These are phyloP conservation scores for Diadromus collaris DNA, from an alignment of 2,888 invertebrate species.

Conservation along the genomic window DNA sequence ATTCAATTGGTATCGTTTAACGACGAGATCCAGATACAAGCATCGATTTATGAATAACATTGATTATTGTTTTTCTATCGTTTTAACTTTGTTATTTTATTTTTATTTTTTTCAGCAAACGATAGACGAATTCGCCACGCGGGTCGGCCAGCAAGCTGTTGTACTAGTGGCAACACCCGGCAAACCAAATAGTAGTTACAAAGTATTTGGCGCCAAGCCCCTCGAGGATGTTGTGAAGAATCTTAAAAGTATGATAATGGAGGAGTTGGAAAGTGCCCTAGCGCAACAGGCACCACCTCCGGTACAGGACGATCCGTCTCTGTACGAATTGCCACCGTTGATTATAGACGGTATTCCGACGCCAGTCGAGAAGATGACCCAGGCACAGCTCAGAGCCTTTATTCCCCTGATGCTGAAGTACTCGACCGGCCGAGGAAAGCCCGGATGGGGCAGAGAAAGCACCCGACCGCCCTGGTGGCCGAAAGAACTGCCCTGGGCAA, in stretches of 20 bases:
- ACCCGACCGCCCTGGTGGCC: slow-evolving; percentile 99
- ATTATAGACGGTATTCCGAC: slow-evolving; percentile 99
- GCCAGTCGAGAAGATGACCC: slow-evolving; percentile 99
- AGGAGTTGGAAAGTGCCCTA: slow-evolving; percentile 95
- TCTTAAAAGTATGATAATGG: slow-evolving; percentile 95
- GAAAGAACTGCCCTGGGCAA: slow-evolving; percentile 98
- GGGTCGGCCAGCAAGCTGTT: slow-evolving; percentile 98
- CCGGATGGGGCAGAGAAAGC: slow-evolving; percentile 98
- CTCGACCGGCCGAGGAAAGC: slow-evolving; percentile 97
- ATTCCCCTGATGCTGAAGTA: slow-evolving; percentile 99
- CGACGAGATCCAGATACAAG: background rate
- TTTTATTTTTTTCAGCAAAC: slow-evolving; percentile 85
- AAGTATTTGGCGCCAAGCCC: slow-evolving; percentile 98
- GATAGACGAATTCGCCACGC: slow-evolving; percentile 97
- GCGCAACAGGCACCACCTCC: slow-evolving; percentile 96
- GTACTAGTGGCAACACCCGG: slow-evolving; percentile 98
- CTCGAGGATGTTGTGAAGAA: slow-evolving; percentile 97
- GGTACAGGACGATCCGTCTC: slow-evolving; percentile 93
- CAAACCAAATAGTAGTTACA: slow-evolving; percentile 97
- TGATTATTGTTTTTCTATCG: slow-evolving; percentile 1
- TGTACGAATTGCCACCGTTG: slow-evolving; percentile 97
- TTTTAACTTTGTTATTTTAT: slow-evolving; percentile 23
- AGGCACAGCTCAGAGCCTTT: slow-evolving; percentile 97
- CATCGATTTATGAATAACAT: background rate
- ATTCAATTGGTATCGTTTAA: background rate